Conservation (phyloP, 2,888 invertebrate genomes). For the Allygus modestus region DNA sequence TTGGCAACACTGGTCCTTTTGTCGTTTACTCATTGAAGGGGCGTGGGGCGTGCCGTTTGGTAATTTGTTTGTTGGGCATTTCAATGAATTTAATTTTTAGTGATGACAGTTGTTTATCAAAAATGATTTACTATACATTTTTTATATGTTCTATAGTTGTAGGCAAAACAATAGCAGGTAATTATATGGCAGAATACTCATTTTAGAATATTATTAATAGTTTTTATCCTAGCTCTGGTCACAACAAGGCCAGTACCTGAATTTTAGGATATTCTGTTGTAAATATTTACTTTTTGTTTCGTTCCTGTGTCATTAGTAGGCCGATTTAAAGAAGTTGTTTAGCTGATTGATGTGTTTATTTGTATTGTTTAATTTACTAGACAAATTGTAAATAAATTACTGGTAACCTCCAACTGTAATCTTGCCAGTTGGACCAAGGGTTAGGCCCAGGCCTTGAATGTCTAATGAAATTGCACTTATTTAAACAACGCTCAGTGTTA, state of each 20-base stretch:
- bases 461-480: too few species aligned
- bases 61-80: background rate
- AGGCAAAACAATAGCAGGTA: background rate
- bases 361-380: too few species aligned
- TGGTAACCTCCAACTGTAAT: too few species aligned
- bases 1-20: background rate
- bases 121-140: background rate
- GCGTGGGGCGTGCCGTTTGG: conserved; percentile 9
- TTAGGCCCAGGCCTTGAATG: too few species aligned
- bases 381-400: too few species aligned
- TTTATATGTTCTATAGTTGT: background rate
- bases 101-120: background rate
- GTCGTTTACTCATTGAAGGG: background rate
- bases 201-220: background rate
- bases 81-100: background rate
- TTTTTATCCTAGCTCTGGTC: background rate
- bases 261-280: too few species aligned
- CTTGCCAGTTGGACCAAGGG: too few species aligned
- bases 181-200: background rate
- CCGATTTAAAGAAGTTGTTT: too few species aligned
- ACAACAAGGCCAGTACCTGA: background rate
- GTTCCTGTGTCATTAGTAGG: too few species aligned
- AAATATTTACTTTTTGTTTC: too few species aligned
- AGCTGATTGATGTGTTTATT: too few species aligned
- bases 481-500: too few species aligned